Base-by-base conservation (phyloP, 2,888 invertebrate genomes). In the Microctonus aethiopoides region DNA sequence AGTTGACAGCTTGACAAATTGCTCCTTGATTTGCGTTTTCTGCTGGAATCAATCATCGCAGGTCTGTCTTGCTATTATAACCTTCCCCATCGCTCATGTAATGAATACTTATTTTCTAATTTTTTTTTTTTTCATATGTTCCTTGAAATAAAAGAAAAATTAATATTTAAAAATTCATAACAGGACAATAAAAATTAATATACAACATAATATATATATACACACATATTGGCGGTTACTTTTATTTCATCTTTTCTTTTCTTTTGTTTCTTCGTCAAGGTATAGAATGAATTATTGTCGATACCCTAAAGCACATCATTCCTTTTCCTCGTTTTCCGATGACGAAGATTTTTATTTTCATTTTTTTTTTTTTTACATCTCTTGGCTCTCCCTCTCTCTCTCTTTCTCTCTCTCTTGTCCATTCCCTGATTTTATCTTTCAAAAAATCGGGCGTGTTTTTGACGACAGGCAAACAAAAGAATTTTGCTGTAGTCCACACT, bases 1-100 rank as follows among this genome's bases (percentile, higher is more conserved):
- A 82, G 86, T 76, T 81, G 85, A 86, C 86, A 86, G 84, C 78
- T 85, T 86, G 85, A 86, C 86, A 86, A 86, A 86, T 86, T 83
- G 79, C 83, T 79, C 80, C 77, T 80, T 82, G 84, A 84, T 85
- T 84, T 83, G 82, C 84, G 82, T 81, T 85, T 84, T 86, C 85
- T 46, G 79, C 83, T 82, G 80, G 82, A 85, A 86, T 86, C 85
- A 86, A 86, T 86, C 86, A 76, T 76, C 75, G 60, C 52, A 57
- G 67, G 71, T 46, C 54, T 63, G 39, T 22, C 39, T n/a, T n/a
- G 36, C 26, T 46, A 41, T 41, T 46, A 46, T n/a, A n/a, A n/a
- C 13, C 36, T 39, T 26, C 24, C 20, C 16, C 63, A 10, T 46
- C 63, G n/a, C 51, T 32, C 16, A 22, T 22, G 24, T 60, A 24